Base-by-base conservation (phyloP, 2,797 vertebrate genomes). In the Muraenolepis orangiensis region DNA sequence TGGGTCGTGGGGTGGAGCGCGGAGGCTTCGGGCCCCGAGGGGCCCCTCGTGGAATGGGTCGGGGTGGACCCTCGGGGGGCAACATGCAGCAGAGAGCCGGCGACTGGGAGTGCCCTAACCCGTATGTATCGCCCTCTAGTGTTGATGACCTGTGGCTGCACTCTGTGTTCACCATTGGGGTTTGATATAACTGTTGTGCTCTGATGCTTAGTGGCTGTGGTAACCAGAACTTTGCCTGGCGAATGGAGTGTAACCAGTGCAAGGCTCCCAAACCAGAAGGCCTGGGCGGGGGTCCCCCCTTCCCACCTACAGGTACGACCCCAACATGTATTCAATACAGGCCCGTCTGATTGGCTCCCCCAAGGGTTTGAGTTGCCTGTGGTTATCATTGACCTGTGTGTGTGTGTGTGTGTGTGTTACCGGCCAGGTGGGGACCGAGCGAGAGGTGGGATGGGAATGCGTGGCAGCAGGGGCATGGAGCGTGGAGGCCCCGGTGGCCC, bases 211-310 rank as follows among this genome's bases (percentile, higher is more conserved):
- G 94, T 46, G 93, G 96, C 2, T 99, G 98, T 80, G 96, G 97
- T 38, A 99, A 99, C 93, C 97, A 98, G 89, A 99, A 99, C 90
- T 99, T 99, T 69, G 96, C 98, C 71, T 99, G 98, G 98, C 94
- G 98, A 88, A 98, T 96, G 46, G 98, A 99, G 82, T 99, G 98
- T 85, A 99, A 99, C 92, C 97, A 99, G 88, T 99, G 98, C 93
- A 99, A 99, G 91, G 97, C 98, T 29, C 97, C 98, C 0, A 99
- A 96, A 87, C 97, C 97, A 0, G 98, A 99, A 76, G 98, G 96
- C 30, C 91, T 98, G 5, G 91, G 91, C 0, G 89, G 91, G 46
- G 95, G 95, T 0, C 96, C 97, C 4, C 96, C 96, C 0, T 98
- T 98, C 29, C 95, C 95, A 3, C 95, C 96, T 31, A 95, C 95